Percentiles rank a stretch among this genome's conserved stretches.
Conservation (phyloP, 2,797 vertebrate species). For the Molossus molossus region DNA sequence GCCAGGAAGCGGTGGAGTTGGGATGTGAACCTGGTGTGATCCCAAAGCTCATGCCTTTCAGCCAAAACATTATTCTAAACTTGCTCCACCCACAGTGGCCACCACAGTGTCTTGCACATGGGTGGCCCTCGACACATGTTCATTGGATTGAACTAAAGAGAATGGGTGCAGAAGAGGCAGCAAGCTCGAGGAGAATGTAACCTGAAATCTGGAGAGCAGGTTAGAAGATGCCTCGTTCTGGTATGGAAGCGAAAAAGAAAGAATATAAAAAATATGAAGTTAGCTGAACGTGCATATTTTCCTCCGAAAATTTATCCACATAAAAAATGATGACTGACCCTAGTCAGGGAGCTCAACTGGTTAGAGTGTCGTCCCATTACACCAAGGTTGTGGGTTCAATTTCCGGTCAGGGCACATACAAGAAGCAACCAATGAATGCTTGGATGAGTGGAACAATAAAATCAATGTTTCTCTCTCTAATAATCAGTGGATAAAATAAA, state of each 20-base stretch:
- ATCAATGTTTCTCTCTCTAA: neutral
- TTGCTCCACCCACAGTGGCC: neutral
- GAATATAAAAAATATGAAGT: neutral
- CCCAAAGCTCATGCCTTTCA: neutral
- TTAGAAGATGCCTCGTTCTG: neutral
- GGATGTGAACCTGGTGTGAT: neutral
- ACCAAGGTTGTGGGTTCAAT: neutral
- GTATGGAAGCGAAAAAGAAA: neutral
- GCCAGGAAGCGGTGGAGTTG: neutral
- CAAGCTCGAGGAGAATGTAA: neutral
- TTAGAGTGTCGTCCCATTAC: neutral
- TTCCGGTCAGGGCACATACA: neutral
- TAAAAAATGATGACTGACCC: neutral
- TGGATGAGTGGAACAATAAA: neutral
- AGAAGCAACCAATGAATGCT: neutral
- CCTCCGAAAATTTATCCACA: neutral
- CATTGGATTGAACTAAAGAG: neutral
- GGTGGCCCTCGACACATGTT: neutral
- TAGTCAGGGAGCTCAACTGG: neutral
- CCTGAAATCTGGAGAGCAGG: neutral
- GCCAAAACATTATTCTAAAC: slow-evolving; percentile 26
- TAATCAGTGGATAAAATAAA: neutral
- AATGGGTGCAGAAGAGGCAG: neutral
- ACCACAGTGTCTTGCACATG: neutral
- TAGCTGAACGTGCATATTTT: neutral